These are phyloP conservation scores for Xenentodon cancila DNA, from an alignment of 2,797 vertebrate species.

Conservation along the genomic window DNA sequence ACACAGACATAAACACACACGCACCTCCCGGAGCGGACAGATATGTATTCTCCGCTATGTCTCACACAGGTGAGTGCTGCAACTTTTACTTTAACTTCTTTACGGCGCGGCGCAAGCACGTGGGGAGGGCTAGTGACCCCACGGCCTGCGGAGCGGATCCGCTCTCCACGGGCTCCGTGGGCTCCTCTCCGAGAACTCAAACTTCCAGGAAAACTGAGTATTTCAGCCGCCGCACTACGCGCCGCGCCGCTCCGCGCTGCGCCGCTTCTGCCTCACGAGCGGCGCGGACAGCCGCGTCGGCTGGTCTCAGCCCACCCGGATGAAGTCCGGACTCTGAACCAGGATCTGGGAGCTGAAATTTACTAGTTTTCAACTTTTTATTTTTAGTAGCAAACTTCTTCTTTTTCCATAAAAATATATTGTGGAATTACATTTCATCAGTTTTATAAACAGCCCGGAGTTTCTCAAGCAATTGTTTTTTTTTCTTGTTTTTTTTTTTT, in stretches of 20 bases:
- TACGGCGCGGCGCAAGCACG: neutral
- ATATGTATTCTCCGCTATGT: conserved; percentile 90
- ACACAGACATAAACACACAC: conserved; percentile 37
- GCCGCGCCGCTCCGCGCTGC: neutral
- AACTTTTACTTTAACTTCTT: conserved; percentile 8
- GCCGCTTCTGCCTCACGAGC: neutral
- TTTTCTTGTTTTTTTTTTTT: too few species aligned
- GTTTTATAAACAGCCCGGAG: too few species aligned
- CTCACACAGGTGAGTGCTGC: conserved; percentile 85
- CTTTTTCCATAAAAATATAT: too few species aligned
- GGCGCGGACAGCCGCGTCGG: too few species aligned
- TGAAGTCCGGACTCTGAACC: neutral
- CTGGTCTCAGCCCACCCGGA: too few species aligned
- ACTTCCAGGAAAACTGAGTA: too few species aligned
- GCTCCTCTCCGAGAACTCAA: too few species aligned
- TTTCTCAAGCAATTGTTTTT: too few species aligned
- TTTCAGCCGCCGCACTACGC: neutral
- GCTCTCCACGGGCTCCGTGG: too few species aligned
- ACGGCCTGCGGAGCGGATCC: too few species aligned
- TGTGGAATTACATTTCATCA: too few species aligned
- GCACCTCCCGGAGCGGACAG: conserved; percentile 71
- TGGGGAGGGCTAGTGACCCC: neutral
- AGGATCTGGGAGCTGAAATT: neutral
- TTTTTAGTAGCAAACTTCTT: neutral
- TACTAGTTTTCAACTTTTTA: neutral